Evolutionary conservation across 2,797 vertebrate species (phyloP), one percentile per base, ranked within the genome.

Genomic region (Nannoperca australis): DNA sequence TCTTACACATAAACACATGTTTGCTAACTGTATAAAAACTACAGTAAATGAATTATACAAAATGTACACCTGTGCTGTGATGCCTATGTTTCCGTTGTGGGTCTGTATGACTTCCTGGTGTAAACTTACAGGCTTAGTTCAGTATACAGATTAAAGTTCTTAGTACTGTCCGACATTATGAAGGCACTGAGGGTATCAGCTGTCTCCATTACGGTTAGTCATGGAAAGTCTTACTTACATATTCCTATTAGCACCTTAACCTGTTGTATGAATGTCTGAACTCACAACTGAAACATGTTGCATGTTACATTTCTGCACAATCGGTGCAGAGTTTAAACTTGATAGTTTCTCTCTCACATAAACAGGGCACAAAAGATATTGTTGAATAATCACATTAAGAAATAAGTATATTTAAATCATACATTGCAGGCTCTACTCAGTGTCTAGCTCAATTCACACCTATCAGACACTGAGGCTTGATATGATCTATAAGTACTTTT

Each of bases 121-220:
- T 77, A 64, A 59, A 60, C 53, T 72, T 64, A 59, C 58, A 70
- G 51, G 7, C 14, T 59, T 17, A n/a, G 45, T 59, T 73, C 59
- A 70, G 38, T 78, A 66, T 34, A 55, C 66, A 70, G 34, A 61
- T 70, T 70, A 36, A 22, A 30, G 56, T 70, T 66, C 40, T 27
- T 38, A 11, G 3, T 36, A 65, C 32, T 51, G 45, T 55, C 9
- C 42, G 50, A 69, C 15, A 53, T 72, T 50, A 81, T 72, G 13
- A 70, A 55, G 22, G 20, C 17, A 34, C 1, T 22, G 38, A 64
- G 24, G n/a, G 8, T 54, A 62, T 67, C 62, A 9, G 27, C 36
- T 78, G 36, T 59, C 38, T 66, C 24, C 30, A 62, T 38, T 14
- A 14, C 3, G 17, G 11, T 70, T 71, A 36, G 22, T 36, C 15